phyloP scores from a whole-genome alignment of 2,797 vertebrate genomes.

The Phataginus tricuspis region DNA sequence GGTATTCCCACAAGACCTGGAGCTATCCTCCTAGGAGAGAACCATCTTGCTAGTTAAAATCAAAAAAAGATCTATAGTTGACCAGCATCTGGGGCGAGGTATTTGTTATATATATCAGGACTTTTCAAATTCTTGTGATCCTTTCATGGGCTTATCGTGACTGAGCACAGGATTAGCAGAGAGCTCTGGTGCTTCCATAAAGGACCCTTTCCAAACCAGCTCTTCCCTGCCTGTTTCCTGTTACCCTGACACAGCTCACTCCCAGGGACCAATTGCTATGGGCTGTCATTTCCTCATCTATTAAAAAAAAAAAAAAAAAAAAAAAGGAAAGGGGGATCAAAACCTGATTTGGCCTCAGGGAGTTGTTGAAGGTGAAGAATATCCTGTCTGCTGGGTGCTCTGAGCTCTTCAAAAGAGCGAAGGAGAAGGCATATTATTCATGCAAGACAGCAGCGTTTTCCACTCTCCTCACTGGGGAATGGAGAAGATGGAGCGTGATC shows the following conservation, averaged over 20 bases:
- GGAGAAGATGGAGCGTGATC: background rate
- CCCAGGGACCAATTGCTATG: slow-evolving; percentile 11
- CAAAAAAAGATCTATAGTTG: background rate
- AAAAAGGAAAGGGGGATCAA: background rate
- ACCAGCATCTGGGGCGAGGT: background rate
- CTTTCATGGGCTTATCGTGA: background rate
- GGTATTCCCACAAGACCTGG: background rate
- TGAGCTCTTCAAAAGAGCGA: slow-evolving; percentile 59
- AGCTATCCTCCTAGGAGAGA: background rate
- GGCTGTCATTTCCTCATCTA: slow-evolving; percentile 53
- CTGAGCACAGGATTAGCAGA: background rate
- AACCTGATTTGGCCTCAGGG: slow-evolving; percentile 58
- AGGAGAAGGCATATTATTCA: slow-evolving; percentile 29
- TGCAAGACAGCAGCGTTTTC: slow-evolving; percentile 47
- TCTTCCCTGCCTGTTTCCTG: background rate
- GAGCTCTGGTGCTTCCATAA: background rate
- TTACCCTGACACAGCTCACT: background rate
- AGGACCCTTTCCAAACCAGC: background rate
- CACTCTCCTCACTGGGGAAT: background rate
- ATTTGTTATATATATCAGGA: background rate
- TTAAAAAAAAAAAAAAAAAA: background rate
- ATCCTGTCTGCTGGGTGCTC: slow-evolving; percentile 55
- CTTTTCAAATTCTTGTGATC: background rate
- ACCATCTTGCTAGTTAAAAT: background rate
- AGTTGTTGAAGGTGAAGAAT: slow-evolving; percentile 52